Conservation (phyloP, 30 jellyfish, hydroid and myxozoan species). For the Aurelia sp. region DNA sequence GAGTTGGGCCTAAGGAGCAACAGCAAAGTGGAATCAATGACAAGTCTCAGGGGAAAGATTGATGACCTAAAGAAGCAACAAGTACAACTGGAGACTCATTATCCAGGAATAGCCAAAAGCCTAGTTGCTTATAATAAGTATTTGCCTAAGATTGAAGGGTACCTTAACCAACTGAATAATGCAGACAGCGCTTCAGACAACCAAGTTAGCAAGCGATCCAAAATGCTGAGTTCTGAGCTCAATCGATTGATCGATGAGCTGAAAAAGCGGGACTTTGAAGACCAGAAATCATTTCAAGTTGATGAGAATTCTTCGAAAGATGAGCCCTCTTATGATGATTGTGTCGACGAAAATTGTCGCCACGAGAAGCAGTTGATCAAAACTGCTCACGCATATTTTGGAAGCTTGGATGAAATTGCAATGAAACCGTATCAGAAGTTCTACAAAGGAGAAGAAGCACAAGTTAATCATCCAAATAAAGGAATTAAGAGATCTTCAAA, state of each 20-base stretch:
- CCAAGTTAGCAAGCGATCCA: constrained; percentile 22
- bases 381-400: constrained; percentile 91
- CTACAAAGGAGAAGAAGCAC: constrained; percentile 55
- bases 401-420: constrained; percentile 89
- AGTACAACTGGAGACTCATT: constrained; percentile 69
- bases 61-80: constrained; percentile 63
- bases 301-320: constrained; percentile 38
- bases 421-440: constrained; percentile 93
- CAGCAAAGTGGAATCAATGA: constrained; percentile 63
- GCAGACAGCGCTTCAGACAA: constrained; percentile 9
- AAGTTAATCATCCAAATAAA: constrained; percentile 20
- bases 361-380: constrained; percentile 78
- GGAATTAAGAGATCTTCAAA: constrained; percentile 45
- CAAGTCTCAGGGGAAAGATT: constrained; percentile 65
- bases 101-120: constrained; percentile 87
- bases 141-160: constrained; percentile 50
- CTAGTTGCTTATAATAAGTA: constrained; percentile 31
- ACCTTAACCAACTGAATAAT: constrained; percentile 18
- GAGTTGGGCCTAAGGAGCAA: constrained; percentile 79
- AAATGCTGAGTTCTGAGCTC: constrained; percentile 16
- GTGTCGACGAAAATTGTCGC: constrained; percentile 88
- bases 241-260: constrained; percentile 6
- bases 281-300: constrained; percentile 21
- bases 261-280: constrained; percentile 21
- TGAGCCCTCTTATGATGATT: constrained; percentile 66